Percentiles rank a stretch among this genome's conserved stretches.
Conservation (phyloP, 2,113 vertebrate species). For the Etia nguti region DNA sequence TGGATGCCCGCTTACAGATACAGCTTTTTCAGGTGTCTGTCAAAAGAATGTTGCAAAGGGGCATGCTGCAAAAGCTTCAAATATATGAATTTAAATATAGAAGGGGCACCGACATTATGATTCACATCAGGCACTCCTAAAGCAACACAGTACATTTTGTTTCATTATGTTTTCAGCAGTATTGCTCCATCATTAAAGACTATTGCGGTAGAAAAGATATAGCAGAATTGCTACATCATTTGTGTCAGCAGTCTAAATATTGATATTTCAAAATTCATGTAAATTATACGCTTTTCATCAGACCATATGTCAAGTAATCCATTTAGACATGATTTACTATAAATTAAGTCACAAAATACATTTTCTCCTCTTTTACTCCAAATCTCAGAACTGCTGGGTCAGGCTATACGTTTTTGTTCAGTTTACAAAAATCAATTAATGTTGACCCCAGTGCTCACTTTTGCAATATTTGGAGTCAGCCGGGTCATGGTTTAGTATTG, state of each 20-base stretch:
- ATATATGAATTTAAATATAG: slow-evolving; percentile 72
- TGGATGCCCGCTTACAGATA: slow-evolving; percentile 71
- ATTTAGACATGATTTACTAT: not conserved
- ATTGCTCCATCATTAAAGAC: slow-evolving; percentile 13
- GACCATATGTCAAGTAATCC: not conserved
- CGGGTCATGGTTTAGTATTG: slow-evolving; percentile 54
- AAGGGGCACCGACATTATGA: slow-evolving; percentile 53
- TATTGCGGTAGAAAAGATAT: not conserved
- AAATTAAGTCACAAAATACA: not conserved
- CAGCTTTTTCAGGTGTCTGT: slow-evolving; percentile 75
- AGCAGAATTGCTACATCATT: not conserved
- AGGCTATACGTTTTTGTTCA: slow-evolving; percentile 16
- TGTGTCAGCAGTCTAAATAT: not conserved
- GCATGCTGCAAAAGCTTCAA: slow-evolving; percentile 58
- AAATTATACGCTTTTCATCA: not conserved
- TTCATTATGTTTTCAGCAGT: slow-evolving; percentile 12
- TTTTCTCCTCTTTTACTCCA: not conserved
- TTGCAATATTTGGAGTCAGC: slow-evolving; percentile 63
- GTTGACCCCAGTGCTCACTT: slow-evolving; percentile 33
- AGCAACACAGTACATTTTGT: slow-evolving; percentile 25
- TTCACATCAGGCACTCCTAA: slow-evolving; percentile 52
- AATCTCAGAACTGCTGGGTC: not conserved
- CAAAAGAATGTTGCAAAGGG: slow-evolving; percentile 62
- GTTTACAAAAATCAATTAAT: slow-evolving; percentile 46
- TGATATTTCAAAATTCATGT: not conserved